Conservation (phyloP, 1,140 invertebrate genomes). For the Fopius arisanus region DNA sequence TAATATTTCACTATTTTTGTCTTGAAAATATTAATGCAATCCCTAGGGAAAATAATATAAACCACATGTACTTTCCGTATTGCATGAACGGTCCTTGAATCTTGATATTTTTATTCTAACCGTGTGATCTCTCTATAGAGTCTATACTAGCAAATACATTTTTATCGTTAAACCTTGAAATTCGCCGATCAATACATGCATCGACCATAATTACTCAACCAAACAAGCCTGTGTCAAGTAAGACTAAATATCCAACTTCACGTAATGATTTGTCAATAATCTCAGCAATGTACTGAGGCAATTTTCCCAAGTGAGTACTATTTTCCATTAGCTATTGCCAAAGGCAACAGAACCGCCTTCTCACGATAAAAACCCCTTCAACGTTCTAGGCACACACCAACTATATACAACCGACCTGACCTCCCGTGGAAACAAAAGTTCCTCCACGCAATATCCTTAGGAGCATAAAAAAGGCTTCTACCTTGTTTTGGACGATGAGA, state of each 20-base stretch:
- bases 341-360: slow-evolving; percentile 7
- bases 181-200: background rate
- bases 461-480: slow-evolving; percentile 11
- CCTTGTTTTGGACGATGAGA: background rate
- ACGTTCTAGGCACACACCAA: background rate
- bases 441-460: background rate
- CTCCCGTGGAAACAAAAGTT: slow-evolving; percentile 12
- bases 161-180: background rate
- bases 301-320: slow-evolving; percentile 13
- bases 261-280: slow-evolving; percentile 20
- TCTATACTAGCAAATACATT: too few relatives aligned
- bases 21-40: too few relatives aligned
- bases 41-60: too few relatives aligned
- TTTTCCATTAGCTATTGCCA: slow-evolving; percentile 13
- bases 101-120: too few relatives aligned
- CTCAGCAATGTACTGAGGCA: background rate
- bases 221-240: slow-evolving; percentile 18
- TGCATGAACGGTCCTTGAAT: too few relatives aligned
- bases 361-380: background rate
- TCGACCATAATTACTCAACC: background rate
- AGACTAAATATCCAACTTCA: background rate
- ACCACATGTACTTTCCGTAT: too few relatives aligned
- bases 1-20: too few relatives aligned
- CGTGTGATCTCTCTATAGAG: too few relatives aligned
- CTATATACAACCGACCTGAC: slow-evolving; percentile 19